These are phyloP conservation scores for Hippocampus kuda DNA, from an alignment of 2,797 vertebrate species.

Conservation along the genomic window DNA sequence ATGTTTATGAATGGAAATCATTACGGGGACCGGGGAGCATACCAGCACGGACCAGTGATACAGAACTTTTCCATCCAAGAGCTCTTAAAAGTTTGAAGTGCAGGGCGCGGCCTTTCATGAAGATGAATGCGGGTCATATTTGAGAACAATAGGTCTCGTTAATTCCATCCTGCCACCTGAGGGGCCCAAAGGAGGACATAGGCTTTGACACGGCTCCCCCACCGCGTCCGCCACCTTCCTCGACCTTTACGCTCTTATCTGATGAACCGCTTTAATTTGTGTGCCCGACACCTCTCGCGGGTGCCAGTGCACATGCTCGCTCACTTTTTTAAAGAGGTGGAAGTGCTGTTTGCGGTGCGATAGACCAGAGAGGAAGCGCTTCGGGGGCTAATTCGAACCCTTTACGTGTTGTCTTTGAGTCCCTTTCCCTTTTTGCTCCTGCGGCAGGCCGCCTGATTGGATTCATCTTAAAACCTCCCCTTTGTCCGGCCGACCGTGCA, in stretches of 20 bases:
- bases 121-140: conserved; percentile 18
- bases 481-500: conserved; percentile 59
- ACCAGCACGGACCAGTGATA: conserved; percentile 60
- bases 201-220: conserved; percentile 24
- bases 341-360: conserved; percentile 28
- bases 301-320: conserved; percentile 25
- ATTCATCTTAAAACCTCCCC: conserved; percentile 60
- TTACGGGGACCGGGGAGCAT: conserved; percentile 64
- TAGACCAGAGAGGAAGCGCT: conserved; percentile 43
- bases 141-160: conserved; percentile 37
- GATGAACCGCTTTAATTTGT: conserved; percentile 51
- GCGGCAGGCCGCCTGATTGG: conserved; percentile 48
- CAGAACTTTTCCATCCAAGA: conserved; percentile 48
- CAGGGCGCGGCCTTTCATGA: background rate
- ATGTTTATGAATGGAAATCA: conserved; percentile 70
- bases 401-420: conserved; percentile 54
- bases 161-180: conserved; percentile 46
- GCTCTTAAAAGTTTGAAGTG: conserved; percentile 44
- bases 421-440: conserved; percentile 50
- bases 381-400: conserved; percentile 48
- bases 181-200: conserved; percentile 36
- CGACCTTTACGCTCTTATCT: conserved; percentile 46
- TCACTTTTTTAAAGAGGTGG: conserved; percentile 30
- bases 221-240: conserved; percentile 26
- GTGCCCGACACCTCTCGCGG: conserved; percentile 43